Percentiles rank a stretch among this genome's conserved stretches.
Conservation (phyloP, 30 jellyfish, hydroid and myxozoan species). For the Nemopilema nomurai region DNA sequence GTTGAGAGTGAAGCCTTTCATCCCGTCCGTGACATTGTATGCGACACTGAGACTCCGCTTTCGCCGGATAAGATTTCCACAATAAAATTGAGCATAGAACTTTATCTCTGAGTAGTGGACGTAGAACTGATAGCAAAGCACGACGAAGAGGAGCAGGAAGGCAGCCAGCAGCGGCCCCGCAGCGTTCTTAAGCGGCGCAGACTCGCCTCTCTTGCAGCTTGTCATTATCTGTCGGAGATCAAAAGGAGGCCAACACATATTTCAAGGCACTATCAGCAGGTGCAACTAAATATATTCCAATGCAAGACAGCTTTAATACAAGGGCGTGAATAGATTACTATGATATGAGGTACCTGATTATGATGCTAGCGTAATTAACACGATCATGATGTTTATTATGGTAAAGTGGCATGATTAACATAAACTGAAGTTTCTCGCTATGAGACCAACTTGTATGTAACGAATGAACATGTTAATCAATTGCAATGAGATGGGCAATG, state of each 20-base stretch:
- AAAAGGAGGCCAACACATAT: not conserved
- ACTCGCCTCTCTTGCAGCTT: constrained; percentile 59
- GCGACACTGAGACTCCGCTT: constrained; percentile 38
- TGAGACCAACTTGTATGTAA: too few relatives aligned
- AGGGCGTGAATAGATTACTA: too few relatives aligned
- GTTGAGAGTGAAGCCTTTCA: constrained; percentile 29
- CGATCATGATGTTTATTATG: too few relatives aligned
- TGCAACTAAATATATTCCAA: too few relatives aligned
- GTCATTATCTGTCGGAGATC: constrained; percentile 46
- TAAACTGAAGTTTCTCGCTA: too few relatives aligned
- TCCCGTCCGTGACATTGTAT: constrained; percentile 44
- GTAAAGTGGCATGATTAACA: too few relatives aligned
- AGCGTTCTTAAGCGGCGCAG: constrained; percentile 69
- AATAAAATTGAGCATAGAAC: constrained; percentile 16
- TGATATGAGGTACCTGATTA: too few relatives aligned
- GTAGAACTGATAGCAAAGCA: constrained; percentile 40
- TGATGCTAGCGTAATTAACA: too few relatives aligned
- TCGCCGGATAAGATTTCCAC: not conserved
- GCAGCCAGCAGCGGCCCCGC: constrained; percentile 77
- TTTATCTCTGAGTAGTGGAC: constrained; percentile 28
- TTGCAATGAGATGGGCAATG: too few relatives aligned
- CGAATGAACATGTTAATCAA: too few relatives aligned
- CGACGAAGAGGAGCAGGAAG: constrained; percentile 18
- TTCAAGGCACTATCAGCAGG: too few relatives aligned
- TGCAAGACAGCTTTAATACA: too few relatives aligned